phyloP scores from a whole-genome alignment of 2,797 vertebrate species.

The Myotis vivesi region DNA sequence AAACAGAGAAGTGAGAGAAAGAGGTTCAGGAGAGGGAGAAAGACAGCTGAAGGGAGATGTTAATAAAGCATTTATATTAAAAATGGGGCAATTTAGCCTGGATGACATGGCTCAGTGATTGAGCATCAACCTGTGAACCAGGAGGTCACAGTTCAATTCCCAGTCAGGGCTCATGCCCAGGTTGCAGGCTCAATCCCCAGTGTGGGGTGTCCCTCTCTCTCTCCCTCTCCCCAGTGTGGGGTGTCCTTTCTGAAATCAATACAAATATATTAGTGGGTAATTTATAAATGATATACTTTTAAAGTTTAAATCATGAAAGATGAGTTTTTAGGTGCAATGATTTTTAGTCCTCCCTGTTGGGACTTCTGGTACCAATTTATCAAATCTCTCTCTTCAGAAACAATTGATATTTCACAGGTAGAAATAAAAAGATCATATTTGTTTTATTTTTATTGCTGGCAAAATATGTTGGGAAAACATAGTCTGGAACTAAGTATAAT shows the following conservation, averaged over 20 bases:
- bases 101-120: too few species aligned
- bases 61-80: background rate
- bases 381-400: background rate
- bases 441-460: slow-evolving; percentile 13
- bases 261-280: background rate
- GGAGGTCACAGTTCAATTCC: too few species aligned
- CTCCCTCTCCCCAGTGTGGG: too few species aligned
- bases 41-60: background rate
- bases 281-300: background rate
- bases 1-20: background rate
- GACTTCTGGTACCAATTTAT: slow-evolving; percentile 9
- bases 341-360: background rate
- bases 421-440: background rate
- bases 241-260: too few species aligned
- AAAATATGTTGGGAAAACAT: background rate
- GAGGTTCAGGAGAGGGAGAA: background rate
- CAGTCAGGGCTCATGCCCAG: too few species aligned
- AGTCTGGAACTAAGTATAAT: background rate
- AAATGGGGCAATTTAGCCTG: background rate
- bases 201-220: too few species aligned
- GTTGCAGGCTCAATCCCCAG: too few species aligned
- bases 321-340: background rate
- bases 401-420: background rate
- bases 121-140: too few species aligned
- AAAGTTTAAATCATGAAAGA: slow-evolving; percentile 10